Evolutionary conservation across 2,888 invertebrate species (phyloP), one percentile per base, ranked within the genome.

Genomic region (Latheticus oryzae): DNA sequence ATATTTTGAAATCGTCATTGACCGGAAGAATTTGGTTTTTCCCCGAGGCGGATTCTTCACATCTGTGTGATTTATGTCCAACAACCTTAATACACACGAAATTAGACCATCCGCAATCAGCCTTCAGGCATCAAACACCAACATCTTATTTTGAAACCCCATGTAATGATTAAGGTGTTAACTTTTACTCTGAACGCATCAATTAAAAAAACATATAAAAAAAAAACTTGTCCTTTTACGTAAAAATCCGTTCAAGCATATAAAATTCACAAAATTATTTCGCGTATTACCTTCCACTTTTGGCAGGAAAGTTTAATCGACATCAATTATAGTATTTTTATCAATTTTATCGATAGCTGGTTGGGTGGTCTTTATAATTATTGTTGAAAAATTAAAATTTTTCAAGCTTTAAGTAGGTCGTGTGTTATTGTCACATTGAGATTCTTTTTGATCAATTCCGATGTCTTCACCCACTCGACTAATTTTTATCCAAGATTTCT

Each of bases 271-370:
- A 3, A 38, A 50, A 50, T 50, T 50, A 50, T 50, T 50, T 37
- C 19, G 23, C 13, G 40, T 38, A 51, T 38, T 38, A 13, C 51
- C 16, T 48, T 38, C 51, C 38, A 51, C 30, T 51, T 50, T 50
- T 38, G 50, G 50, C 37, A 50, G 28, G n/a, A n/a, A n/a, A n/a
- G n/a, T n/a, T n/a, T n/a, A n/a, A 37, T 16, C 37, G 7, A 17
- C 37, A 51, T 30, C 51, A 21, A 51, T 51, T 51, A 51, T 51
- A 30, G 38, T 38, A 38, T 51, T 51, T 51, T 51, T 38, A 51
- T 51, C 51, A 38, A 51, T 38, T 51, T 51, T 38, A 51, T 51
- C 51, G 51, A 51, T 50, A 28, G 35, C 51, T 8, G 9, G 26
- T 28, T 38, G 51, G 51, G 51, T 51, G 51, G 51, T 38, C 51